A percentile compares a stretch with the other conserved stretches of the same genome.
Evolutionary conservation across 2,888 invertebrate genomes (phyloP).

Genomic region (Dorcus hopei): DNA sequence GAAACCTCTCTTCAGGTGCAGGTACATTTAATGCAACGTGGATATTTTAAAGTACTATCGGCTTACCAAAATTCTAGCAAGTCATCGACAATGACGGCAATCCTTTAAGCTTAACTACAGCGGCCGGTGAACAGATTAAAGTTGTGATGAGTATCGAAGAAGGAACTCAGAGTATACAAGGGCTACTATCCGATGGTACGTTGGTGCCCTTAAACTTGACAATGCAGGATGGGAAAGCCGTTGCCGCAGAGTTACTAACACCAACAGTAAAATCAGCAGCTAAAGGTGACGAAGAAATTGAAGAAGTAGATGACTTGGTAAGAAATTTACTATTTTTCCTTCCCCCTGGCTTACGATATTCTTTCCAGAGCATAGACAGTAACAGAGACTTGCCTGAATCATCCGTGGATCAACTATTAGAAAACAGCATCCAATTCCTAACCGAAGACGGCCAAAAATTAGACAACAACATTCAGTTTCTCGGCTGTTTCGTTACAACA

Average conservation of each 20-base stretch:
- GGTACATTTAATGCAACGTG: neutral
- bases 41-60: neutral
- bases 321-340: neutral
- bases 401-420: conserved; percentile 3
- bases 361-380: neutral
- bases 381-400: neutral
- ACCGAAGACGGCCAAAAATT: conserved; percentile 56
- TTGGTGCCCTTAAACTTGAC: conserved; percentile 44
- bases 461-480: conserved; percentile 50
- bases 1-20: neutral
- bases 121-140: conserved; percentile 65
- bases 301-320: neutral
- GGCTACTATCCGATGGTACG: conserved; percentile 49
- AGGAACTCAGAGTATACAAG: conserved; percentile 50
- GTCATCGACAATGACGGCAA: conserved; percentile 69
- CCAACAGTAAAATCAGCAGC: neutral
- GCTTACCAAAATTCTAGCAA: conserved; percentile 42
- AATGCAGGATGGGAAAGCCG: conserved; percentile 33
- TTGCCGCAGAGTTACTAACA: conserved; percentile 22
- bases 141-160: conserved; percentile 58
- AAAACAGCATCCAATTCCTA: conserved; percentile 51
- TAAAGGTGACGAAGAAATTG: too few relatives aligned
- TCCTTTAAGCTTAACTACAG: conserved; percentile 64
- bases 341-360: neutral
- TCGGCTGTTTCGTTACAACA: conserved; percentile 59